Conservation (phyloP, 1,140 invertebrate genomes). For the Chironomus striatipennis region DNA sequence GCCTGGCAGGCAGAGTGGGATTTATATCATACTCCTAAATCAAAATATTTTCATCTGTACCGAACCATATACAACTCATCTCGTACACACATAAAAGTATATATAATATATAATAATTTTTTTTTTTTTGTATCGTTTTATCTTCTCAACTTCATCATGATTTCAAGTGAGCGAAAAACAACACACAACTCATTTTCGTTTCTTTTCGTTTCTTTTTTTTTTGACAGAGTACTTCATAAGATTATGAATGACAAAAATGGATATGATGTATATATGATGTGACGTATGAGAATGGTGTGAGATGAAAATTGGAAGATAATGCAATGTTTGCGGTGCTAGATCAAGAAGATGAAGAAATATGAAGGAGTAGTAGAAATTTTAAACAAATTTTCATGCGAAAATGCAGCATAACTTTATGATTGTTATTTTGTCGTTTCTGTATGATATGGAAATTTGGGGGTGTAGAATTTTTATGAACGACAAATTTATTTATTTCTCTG, state of each 20-base stretch:
- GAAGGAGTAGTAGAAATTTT: too few species aligned
- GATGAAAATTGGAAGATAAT: neutral
- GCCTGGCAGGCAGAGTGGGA: neutral
- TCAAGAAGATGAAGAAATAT: too few species aligned
- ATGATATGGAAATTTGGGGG: too few species aligned
- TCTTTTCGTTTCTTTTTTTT: neutral
- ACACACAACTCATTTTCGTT: neutral
- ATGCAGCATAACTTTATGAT: too few species aligned
- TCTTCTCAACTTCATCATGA: slow-evolving; percentile 10
- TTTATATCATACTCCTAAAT: slow-evolving; percentile 9
- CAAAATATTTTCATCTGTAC: slow-evolving; percentile 2
- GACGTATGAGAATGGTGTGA: neutral
- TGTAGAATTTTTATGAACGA: too few species aligned
- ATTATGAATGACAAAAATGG: slow-evolving; percentile 3
- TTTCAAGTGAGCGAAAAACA: neutral
- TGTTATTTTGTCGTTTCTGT: too few species aligned
- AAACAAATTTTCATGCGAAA: too few species aligned
- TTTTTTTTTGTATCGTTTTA: neutral
- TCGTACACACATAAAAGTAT: too few species aligned
- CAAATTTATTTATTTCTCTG: too few species aligned
- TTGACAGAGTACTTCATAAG: neutral
- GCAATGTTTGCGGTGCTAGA: neutral
- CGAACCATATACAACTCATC: too few species aligned
- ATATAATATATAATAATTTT: neutral
- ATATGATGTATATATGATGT: slow-evolving; percentile 1